These are phyloP conservation scores for Amblyjoppa fuscipennis DNA, from an alignment of 2,888 invertebrate species.

Conservation along the genomic window DNA sequence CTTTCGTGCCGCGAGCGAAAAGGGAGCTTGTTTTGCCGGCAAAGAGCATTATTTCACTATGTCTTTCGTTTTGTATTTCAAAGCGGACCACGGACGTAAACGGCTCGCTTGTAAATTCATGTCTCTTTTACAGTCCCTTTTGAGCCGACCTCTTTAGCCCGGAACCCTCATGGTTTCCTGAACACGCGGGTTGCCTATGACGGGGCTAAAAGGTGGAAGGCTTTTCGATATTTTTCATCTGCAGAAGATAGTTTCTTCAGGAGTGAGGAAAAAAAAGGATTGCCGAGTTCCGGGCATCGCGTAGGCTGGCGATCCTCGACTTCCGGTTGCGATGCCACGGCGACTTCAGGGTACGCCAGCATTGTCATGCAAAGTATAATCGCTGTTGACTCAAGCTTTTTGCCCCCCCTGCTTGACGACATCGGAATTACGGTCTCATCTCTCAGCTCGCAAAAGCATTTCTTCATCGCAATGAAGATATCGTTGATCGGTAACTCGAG, in stretches of 20 bases:
- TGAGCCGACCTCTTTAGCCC: not conserved
- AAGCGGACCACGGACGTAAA: conserved; percentile 16
- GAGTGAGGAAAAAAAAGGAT: conserved; percentile 37
- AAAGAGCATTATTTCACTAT: conserved; percentile 59
- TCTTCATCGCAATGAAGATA: not conserved
- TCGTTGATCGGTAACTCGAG: too few relatives aligned
- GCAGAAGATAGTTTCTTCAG: conserved; percentile 23
- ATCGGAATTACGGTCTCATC: not conserved
- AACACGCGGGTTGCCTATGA: not conserved
- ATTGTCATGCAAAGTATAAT: conserved; percentile 62
- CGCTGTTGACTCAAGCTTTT: conserved; percentile 51
- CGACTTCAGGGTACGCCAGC: conserved; percentile 24
- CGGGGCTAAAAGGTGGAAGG: not conserved
- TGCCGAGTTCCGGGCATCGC: conserved; percentile 19
- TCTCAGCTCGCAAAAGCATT: not conserved
- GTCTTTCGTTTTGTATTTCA: conserved; percentile 22
- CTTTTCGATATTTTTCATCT: not conserved
- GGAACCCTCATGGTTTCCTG: not conserved
- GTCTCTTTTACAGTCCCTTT: not conserved
- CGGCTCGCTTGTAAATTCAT: conserved; percentile 10
- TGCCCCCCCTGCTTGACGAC: conserved; percentile 19
- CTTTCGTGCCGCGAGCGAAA: conserved; percentile 51
- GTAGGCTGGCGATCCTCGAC: conserved; percentile 61
- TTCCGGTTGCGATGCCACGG: conserved; percentile 57
- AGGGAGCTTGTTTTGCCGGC: conserved; percentile 41